Percentiles rank a stretch among this genome's conserved stretches.
phyloP scores from a whole-genome alignment of 1,140 invertebrate genomes.

The Drosophila lacertosa region DNA sequence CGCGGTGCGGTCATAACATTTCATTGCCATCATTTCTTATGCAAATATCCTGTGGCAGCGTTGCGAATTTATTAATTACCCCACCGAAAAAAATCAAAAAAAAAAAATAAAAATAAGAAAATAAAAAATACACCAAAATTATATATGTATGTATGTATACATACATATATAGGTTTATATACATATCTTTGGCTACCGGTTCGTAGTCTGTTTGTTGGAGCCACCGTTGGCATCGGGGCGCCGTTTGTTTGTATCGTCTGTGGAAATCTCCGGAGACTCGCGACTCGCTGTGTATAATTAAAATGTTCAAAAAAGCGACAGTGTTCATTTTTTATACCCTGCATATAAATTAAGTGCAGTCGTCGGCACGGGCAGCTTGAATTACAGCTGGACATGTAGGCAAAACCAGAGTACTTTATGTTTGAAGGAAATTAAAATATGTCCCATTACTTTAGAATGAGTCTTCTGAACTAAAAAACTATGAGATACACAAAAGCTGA shows the following conservation, averaged over 20 bases:
- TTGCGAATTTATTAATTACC: slow-evolving; percentile 81
- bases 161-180: slow-evolving; percentile 10
- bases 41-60: slow-evolving; percentile 83
- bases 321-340: slow-evolving; percentile 70
- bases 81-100: slow-evolving; percentile 12
- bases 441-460: no score
- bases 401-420: background rate
- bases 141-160: slow-evolving; percentile 10
- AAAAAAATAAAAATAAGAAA: slow-evolving; percentile 7
- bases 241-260: slow-evolving; percentile 15
- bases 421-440: no score
- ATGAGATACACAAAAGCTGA: no score
- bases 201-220: slow-evolving; percentile 5
- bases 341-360: no score
- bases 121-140: slow-evolving; percentile 10
- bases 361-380: no score
- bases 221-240: slow-evolving; percentile 19
- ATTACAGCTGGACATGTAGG: no score
- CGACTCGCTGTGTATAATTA: slow-evolving; percentile 63
- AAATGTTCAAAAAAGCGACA: slow-evolving; percentile 81
- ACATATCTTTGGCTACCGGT: slow-evolving; percentile 35
- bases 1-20: slow-evolving; percentile 76
- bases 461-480: no score
- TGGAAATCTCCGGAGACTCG: slow-evolving; percentile 23
- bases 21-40: slow-evolving; percentile 83